Evolutionary conservation across 2,113 vertebrate genomes (phyloP).

Genomic region (Bombycilla garrulus): DNA sequence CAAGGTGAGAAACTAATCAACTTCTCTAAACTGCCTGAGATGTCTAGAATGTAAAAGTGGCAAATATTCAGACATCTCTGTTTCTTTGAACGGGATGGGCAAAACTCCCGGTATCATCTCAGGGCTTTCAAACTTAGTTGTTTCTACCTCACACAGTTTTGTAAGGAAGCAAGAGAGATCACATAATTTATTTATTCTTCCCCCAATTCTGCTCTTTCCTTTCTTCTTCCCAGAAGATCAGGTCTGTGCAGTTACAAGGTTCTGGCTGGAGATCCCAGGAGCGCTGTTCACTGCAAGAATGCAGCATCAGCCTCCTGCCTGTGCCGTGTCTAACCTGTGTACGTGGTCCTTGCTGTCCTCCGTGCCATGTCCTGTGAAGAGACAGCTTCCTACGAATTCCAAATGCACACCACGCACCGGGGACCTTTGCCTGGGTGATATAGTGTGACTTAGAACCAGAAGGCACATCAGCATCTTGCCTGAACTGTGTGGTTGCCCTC

Average conservation of each 20-base stretch:
- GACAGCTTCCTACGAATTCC: not conserved
- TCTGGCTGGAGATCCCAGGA: not conserved
- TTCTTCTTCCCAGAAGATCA: not conserved
- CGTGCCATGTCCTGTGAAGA: not conserved
- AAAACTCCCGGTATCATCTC: not conserved
- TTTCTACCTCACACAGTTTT: not conserved
- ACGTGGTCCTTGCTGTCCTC: not conserved
- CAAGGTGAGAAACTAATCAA: not conserved
- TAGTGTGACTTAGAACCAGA: not conserved
- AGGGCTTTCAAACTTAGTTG: not conserved
- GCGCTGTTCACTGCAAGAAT: rapidly evolving
- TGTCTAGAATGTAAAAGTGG: not conserved
- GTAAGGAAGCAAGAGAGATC: not conserved
- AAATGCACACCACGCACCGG: not conserved
- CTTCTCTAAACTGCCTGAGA: not conserved
- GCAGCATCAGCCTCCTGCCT: not conserved
- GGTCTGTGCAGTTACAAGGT: not conserved
- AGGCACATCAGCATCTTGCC: not conserved
- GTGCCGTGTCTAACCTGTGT: not conserved
- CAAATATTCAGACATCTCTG: not conserved
- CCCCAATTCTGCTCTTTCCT: not conserved
- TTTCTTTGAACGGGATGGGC: not conserved
- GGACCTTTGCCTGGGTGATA: not conserved
- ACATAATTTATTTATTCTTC: not conserved
- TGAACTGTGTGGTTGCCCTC: not conserved